Evolutionary conservation across 2,113 vertebrate species (phyloP).

Genomic region (Trematocara variabile): DNA sequence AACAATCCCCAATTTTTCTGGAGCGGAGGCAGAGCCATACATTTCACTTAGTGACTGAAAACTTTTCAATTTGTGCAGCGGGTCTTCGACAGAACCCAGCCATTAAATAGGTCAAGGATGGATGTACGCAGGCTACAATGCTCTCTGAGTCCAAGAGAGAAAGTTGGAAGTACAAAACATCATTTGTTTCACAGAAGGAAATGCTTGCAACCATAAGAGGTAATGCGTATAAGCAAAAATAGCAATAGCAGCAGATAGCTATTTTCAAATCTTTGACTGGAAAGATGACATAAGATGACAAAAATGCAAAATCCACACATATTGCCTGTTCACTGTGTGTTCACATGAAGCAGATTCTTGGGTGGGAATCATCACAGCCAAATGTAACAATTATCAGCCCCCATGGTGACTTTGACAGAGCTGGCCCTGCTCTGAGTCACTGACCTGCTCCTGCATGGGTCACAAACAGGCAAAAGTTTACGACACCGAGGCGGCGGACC

Average conservation of each 20-base stretch:
- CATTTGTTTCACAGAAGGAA: constrained; percentile 27
- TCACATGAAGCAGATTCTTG: constrained; percentile 21
- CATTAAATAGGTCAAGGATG: constrained; percentile 77
- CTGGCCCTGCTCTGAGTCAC: constrained; percentile 46
- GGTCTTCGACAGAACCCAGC: constrained; percentile 70
- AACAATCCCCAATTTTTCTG: constrained; percentile 75
- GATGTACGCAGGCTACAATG: constrained; percentile 55
- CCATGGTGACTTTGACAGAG: constrained; percentile 49
- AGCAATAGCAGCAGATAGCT: neutral
- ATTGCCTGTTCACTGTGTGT: neutral
- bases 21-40: constrained; percentile 71
- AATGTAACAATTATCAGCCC: constrained; percentile 27
- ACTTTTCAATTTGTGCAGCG: constrained; percentile 73
- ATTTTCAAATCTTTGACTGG: neutral
- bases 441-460: constrained; percentile 70
- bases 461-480: constrained; percentile 70
- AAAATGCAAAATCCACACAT: neutral
- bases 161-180: constrained; percentile 33
- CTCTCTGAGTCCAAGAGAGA: constrained; percentile 43
- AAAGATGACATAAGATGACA: neutral
- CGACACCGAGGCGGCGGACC: constrained; percentile 37
- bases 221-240: neutral
- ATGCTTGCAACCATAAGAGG: neutral
- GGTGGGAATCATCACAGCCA: constrained; percentile 11
- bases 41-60: constrained; percentile 77